phyloP scores from a whole-genome alignment of 1,140 invertebrate species.

The Drosophila lacteicornis region DNA sequence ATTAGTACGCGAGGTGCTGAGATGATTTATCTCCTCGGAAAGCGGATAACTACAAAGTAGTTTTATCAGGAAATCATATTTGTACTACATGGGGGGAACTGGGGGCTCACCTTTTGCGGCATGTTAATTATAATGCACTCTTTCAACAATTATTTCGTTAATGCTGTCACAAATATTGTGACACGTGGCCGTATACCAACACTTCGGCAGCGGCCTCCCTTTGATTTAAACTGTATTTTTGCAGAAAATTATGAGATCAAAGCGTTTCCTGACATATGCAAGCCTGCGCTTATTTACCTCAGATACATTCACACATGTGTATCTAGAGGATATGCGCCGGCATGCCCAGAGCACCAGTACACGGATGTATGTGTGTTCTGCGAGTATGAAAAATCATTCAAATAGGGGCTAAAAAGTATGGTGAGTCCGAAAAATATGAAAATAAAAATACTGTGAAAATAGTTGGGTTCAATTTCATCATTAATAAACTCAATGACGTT shows the following conservation, averaged over 20 bases:
- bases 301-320: slow-evolving; percentile 27
- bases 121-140: slow-evolving; percentile 58
- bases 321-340: slow-evolving; percentile 9
- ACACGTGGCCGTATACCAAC: slow-evolving; percentile 59
- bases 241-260: slow-evolving; percentile 77
- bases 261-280: slow-evolving; percentile 49
- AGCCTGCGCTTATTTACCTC: slow-evolving; percentile 25
- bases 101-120: slow-evolving; percentile 19
- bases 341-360: background rate
- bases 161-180: slow-evolving; percentile 67
- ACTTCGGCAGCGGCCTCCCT: slow-evolving; percentile 61
- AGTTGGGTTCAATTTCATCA: background rate
- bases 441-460: background rate
- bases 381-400: background rate
- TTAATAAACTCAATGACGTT: background rate
- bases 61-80: slow-evolving; percentile 38
- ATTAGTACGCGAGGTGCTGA: slow-evolving; percentile 19
- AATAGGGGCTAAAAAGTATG: background rate
- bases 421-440: background rate
- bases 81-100: slow-evolving; percentile 24
- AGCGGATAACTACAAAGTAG: slow-evolving; percentile 38
- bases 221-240: slow-evolving; percentile 72
- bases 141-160: slow-evolving; percentile 69
- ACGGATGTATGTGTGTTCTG: background rate
- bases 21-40: slow-evolving; percentile 23